Base-by-base conservation (phyloP, 2,797 vertebrate genomes). In the Melanotaenia boesemani region DNA sequence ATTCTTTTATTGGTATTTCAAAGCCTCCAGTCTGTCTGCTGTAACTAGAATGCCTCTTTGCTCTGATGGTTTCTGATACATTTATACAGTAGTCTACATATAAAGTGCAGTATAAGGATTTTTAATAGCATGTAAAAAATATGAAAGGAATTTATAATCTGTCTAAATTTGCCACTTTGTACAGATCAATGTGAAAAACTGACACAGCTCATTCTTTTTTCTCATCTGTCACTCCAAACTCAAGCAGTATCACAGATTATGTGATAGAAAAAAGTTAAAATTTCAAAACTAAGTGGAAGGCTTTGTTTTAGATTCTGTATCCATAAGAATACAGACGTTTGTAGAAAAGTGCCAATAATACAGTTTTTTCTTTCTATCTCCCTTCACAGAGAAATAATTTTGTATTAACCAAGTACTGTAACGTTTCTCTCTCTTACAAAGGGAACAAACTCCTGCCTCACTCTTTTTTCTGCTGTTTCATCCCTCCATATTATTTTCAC, bases 1-100 rank as follows among this genome's bases (percentile, higher is more conserved):
- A 69, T 50, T 76, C 16, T 59, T 50, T 58, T 41, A 69, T 56
- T 39, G 41, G 34, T 36, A 20, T 62, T 71, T 61, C 50, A 22
- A 13, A 59, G 61, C 57, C 16, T 52, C 16, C 52, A 20, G 28
- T 46, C 7, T 50, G 50, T 39, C 11, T 1, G 48, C 18, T 4
- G 2, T 4, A 22, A 22, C 48, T 50, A 48, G 8, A 48, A 48
- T 20, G 48, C n/a, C n/a, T 18, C 48, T 50, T 50, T 50, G 48
- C 48, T 50, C 48, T 9, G n/a, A 50, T 10, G n/a, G 1, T 48
- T 48, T 7, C 20, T 48, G 2, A n/a, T 48, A 7, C 20, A 8
- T 48, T n/a, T 2, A 48, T n/a, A 48, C 46, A 48, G 46, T 7
- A 20, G 20, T 48, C 18, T n/a, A 48, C 46, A n/a, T 16, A n/a